Percentiles rank a stretch among this genome's conserved stretches.
Conservation (phyloP, 1,140 invertebrate species). For the Apis dorsata region DNA sequence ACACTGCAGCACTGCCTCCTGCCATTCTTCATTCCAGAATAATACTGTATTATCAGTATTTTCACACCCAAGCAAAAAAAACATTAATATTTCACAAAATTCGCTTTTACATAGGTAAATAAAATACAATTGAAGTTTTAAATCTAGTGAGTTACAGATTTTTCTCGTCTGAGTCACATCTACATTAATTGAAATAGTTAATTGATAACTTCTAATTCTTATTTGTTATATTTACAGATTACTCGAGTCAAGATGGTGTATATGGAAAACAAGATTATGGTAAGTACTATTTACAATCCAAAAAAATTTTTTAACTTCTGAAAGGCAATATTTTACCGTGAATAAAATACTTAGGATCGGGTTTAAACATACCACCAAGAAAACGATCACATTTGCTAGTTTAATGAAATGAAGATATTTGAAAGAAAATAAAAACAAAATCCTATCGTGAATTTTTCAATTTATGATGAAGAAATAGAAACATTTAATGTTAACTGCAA, state of each 20-base stretch:
- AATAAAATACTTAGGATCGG: neutral
- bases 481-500: slow-evolving; percentile 11
- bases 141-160: slow-evolving; percentile 35
- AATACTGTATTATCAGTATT: slow-evolving; percentile 26
- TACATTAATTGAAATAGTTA: slow-evolving; percentile 4
- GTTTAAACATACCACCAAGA: neutral
- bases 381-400: slow-evolving; percentile 16
- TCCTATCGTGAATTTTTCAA: slow-evolving; percentile 15
- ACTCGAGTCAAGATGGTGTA: slow-evolving; percentile 74
- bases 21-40: slow-evolving; percentile 51
- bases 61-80: neutral
- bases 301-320: slow-evolving; percentile 41
- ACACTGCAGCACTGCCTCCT: slow-evolving; percentile 70
- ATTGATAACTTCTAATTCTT: slow-evolving; percentile 11
- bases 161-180: slow-evolving; percentile 62
- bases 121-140: neutral
- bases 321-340: neutral
- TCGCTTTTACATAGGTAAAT: slow-evolving; percentile 1
- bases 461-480: slow-evolving; percentile 5
- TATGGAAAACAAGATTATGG: slow-evolving; percentile 79
- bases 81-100: neutral
- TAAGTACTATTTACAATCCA: slow-evolving; percentile 73
- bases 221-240: slow-evolving; percentile 72
- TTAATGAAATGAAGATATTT: neutral
- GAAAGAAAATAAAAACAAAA: neutral